Evolutionary conservation across 2,113 vertebrate species (phyloP).

Genomic region (Conger conger): DNA sequence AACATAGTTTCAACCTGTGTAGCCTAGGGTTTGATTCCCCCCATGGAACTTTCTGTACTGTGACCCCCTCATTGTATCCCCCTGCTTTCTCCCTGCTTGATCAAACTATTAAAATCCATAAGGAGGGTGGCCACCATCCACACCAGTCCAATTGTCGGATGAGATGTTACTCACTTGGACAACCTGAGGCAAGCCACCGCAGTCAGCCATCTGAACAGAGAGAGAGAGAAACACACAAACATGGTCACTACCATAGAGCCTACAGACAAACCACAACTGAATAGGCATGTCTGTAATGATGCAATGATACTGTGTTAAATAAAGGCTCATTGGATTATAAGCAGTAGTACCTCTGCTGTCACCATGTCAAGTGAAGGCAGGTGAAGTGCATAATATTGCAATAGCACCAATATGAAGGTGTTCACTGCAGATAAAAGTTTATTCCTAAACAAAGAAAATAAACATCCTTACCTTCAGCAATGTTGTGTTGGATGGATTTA

Average conservation of each 20-base stretch:
- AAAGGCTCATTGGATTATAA: too few species aligned
- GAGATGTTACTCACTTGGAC: conserved; percentile 80
- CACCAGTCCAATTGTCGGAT: background rate
- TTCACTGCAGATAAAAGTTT: background rate
- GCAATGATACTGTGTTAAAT: too few species aligned
- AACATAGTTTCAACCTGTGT: too few species aligned
- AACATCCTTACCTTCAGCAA: conserved; percentile 81
- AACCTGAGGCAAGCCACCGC: conserved; percentile 92
- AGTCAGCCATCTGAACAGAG: conserved; percentile 89
- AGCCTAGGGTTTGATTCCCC: too few species aligned
- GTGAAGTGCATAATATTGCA: background rate
- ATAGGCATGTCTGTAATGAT: background rate
- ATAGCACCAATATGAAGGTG: background rate
- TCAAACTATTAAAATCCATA: too few species aligned
- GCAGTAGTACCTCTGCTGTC: too few species aligned
- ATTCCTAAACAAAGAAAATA: background rate
- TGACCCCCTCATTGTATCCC: too few species aligned
- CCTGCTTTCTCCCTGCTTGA: too few species aligned
- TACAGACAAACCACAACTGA: background rate
- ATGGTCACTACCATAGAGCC: background rate
- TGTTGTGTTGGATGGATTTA: conserved; percentile 92
- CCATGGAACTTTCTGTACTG: too few species aligned
- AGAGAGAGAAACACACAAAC: conserved; percentile 22
- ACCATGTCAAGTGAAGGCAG: too few species aligned
- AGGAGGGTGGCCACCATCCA: too few species aligned